Evolutionary conservation across 2,113 vertebrate species (phyloP).

Genomic region (Entomyzon cyanotis): DNA sequence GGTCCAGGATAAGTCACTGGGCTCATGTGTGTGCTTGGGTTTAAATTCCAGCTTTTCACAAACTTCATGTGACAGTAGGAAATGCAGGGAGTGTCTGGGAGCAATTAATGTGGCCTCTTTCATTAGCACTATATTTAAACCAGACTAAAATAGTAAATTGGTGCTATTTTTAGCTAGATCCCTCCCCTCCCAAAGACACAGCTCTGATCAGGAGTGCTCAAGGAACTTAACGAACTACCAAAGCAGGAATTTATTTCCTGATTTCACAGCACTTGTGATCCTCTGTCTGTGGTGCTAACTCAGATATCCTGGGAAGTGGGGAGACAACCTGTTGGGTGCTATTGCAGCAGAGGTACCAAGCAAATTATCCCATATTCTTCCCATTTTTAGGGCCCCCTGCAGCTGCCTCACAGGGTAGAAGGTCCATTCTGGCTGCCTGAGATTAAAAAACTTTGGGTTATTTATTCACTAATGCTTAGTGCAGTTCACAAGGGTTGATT

Average conservation of each 20-base stretch:
- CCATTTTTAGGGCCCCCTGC: background rate
- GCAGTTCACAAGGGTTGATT: background rate
- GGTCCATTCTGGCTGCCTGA: background rate
- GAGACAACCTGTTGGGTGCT: background rate
- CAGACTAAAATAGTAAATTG: background rate
- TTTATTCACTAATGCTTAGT: background rate
- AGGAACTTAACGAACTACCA: background rate
- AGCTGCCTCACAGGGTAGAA: background rate
- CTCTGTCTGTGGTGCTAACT: background rate
- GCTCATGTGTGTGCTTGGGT: background rate
- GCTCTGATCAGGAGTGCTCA: background rate
- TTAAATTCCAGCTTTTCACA: background rate
- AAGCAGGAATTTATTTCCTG: background rate
- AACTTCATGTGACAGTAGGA: background rate
- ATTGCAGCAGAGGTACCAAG: background rate
- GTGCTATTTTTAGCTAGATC: background rate
- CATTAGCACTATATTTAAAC: background rate
- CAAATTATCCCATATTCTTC: background rate
- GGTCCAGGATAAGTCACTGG: background rate
- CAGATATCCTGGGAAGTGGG: background rate
- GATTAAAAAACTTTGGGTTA: fast-evolving
- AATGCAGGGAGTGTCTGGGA: background rate
- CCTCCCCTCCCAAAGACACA: background rate
- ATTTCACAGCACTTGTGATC: background rate
- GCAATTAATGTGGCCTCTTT: background rate